Evolutionary conservation across 2,888 invertebrate species (phyloP).

Genomic region (Dorcus parallelipipedus): DNA sequence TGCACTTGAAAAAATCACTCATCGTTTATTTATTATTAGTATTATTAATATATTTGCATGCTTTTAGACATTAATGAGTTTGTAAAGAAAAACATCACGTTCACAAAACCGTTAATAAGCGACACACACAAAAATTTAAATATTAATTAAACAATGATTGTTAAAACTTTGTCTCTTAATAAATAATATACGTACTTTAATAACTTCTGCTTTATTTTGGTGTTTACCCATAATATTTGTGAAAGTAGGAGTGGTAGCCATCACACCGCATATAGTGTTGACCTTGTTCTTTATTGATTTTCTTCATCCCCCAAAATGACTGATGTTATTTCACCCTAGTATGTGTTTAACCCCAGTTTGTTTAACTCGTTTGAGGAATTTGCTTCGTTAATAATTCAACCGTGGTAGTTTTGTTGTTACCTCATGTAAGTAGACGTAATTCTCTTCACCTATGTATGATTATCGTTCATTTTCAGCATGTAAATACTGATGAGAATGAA

Average conservation of each 20-base stretch:
- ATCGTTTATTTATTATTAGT: too few species aligned
- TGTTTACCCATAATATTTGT: background rate
- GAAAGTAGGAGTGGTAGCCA: constrained; percentile 28
- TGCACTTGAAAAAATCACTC: too few species aligned
- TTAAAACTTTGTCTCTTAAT: too few species aligned
- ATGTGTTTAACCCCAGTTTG: constrained; percentile 26
- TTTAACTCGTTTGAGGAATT: constrained; percentile 5
- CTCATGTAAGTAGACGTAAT: constrained; percentile 3
- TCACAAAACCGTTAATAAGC: too few species aligned
- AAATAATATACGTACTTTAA: too few species aligned
- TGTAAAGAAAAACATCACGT: too few species aligned
- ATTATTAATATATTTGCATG: too few species aligned
- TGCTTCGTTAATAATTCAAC: background rate
- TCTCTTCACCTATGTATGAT: background rate
- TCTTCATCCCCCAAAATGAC: constrained; percentile 30
- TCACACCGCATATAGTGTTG: constrained; percentile 21
- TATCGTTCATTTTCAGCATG: constrained; percentile 2
- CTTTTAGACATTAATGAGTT: too few species aligned
- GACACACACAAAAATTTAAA: too few species aligned
- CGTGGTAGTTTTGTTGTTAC: background rate
- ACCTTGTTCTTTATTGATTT: constrained; percentile 42
- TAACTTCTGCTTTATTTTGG: too few species aligned
- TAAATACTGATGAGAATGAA: background rate
- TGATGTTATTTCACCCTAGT: constrained; percentile 30
- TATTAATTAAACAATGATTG: too few species aligned